Evolutionary conservation across 2,797 vertebrate genomes (phyloP), one percentile per base, ranked within the genome.

Genomic region (Holocentrus rufus): DNA sequence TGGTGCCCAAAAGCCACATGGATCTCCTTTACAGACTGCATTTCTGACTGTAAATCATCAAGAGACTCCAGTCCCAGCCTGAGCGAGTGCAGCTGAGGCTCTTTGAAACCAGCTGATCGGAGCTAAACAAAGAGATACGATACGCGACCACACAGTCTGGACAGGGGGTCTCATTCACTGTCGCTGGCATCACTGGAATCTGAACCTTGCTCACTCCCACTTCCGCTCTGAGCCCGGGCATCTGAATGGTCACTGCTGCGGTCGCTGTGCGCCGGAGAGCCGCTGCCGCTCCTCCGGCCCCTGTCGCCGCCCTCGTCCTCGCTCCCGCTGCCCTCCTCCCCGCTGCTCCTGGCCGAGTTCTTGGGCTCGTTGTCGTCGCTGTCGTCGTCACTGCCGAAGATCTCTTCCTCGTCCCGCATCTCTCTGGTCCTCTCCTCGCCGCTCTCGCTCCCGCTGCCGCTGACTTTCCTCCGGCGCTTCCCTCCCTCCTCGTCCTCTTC

Each of bases 371-470:
- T 39, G 0, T 94, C 92, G 0, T 95, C 95, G 2, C 95, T 95
- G 88, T 97, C 96, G 0, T 96, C 93, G 11, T 95, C 95, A 2
- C 96, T 91, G 64, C 96, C 92, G 14, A 97, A 96, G 89, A 97
- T 97, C 85, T 97, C 96, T n/a, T 96, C 97, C 81, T 97, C 95
- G 15, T 96, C 96, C 0, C 96, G 94, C 71, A 95, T 92, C 20
- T 96, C 95, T 7, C 93, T 80, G 63, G 93, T 92, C 22, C 93
- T 88, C 11, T 95, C 95, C 54, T 94, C 94, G 0, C 94, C 94
- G 1, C 94, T 95, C 73, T 95, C 95, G 0, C 94, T 94, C 1
- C 92, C 93, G 7, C 94, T 94, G 68, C 70, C 91, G 25, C 88
- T 92, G 0, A 61, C 20, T 0, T 94, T 95, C 85, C 89, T 89